phyloP scores from a whole-genome alignment of 2,888 invertebrate species.

The Pyrrhia umbra region DNA sequence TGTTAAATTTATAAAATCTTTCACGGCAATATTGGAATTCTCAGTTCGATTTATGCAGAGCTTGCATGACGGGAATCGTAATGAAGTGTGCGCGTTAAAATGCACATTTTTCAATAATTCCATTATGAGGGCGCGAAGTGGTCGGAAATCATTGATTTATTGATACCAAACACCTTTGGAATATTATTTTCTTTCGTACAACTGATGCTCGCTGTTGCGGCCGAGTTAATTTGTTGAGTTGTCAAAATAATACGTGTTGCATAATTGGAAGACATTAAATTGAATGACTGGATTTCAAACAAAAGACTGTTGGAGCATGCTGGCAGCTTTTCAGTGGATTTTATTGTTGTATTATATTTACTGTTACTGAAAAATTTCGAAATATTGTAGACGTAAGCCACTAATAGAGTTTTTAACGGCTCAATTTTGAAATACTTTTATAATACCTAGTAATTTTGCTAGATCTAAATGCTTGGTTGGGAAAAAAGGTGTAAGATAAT shows the following conservation, averaged over 20 bases:
- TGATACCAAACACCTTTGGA: slow-evolving; percentile 54
- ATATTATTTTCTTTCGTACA: slow-evolving; percentile 57
- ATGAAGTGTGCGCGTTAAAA: slow-evolving; percentile 71
- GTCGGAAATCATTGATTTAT: slow-evolving; percentile 66
- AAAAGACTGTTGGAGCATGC: slow-evolving; percentile 2
- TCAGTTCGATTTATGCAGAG: slow-evolving; percentile 62
- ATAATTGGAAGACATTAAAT: slow-evolving; percentile 32
- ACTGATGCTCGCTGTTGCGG: slow-evolving; percentile 25
- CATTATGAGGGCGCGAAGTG: slow-evolving; percentile 63
- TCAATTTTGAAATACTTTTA: slow-evolving; percentile 14
- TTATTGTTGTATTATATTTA: slow-evolving; percentile 8
- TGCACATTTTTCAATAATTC: slow-evolving; percentile 71
- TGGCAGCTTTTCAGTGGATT: slow-evolving; percentile 3
- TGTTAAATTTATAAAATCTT: slow-evolving; percentile 70
- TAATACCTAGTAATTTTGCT: not conserved
- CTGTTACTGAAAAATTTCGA: not conserved
- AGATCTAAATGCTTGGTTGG: slow-evolving; percentile 1
- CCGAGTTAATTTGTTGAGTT: slow-evolving; percentile 49
- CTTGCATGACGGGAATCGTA: slow-evolving; percentile 70
- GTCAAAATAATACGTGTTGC: slow-evolving; percentile 44
- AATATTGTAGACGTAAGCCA: not conserved
- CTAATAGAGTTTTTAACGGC: not conserved
- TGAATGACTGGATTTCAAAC: slow-evolving; percentile 28
- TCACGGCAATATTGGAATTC: slow-evolving; percentile 69
- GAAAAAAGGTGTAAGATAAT: not conserved